A percentile compares a stretch with the other conserved stretches of the same genome.
These are phyloP conservation scores for Tipula lateralis DNA, from an alignment of 2,888 invertebrate genomes.

Conservation along the genomic window DNA sequence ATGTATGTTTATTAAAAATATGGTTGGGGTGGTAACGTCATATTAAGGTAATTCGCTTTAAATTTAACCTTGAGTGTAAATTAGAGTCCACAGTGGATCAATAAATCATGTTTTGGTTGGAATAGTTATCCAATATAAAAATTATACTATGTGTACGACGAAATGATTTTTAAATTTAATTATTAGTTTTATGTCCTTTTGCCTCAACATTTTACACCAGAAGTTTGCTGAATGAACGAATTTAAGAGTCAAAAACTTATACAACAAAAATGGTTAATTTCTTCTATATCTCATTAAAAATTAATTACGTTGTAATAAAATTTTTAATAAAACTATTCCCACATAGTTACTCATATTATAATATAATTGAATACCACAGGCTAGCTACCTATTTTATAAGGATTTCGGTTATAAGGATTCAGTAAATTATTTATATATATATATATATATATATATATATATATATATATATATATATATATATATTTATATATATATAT, in stretches of 20 bases:
- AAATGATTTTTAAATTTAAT: neutral
- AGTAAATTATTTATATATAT: no score
- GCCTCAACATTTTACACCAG: neutral
- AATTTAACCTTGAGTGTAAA: neutral
- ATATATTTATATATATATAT: neutral
- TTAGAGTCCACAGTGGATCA: neutral
- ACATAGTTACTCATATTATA: neutral
- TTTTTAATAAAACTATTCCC: neutral
- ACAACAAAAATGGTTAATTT: neutral
- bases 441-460: neutral
- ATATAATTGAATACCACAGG: neutral
- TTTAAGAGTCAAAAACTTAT: neutral
- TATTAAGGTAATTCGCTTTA: neutral
- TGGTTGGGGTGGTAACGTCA: no score
- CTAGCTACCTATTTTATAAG: neutral
- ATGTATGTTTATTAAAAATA: no score
- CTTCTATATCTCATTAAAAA: neutral
- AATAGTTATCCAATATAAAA: neutral
- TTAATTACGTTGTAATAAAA: neutral
- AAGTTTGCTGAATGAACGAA: neutral
- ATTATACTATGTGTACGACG: neutral
- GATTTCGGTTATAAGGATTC: neutral
- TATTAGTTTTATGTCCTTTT: neutral
- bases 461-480: neutral
- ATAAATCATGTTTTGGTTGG: neutral